phyloP scores from a whole-genome alignment of 2,888 invertebrate genomes.

The Tipula unca region DNA sequence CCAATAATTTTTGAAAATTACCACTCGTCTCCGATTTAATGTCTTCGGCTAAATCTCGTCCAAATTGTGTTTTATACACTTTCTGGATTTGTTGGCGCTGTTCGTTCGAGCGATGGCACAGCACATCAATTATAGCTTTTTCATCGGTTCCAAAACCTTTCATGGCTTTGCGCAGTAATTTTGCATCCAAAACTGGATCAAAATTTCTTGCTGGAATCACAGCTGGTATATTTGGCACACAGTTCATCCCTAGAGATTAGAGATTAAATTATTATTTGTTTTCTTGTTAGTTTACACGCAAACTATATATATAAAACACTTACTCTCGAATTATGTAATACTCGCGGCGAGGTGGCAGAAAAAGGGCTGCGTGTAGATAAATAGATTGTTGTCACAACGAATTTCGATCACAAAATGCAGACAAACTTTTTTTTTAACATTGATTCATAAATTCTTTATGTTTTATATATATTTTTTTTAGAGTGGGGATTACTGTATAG shows the following conservation, averaged over 20 bases:
- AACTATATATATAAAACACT: not conserved
- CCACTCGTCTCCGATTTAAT: slow-evolving; percentile 84
- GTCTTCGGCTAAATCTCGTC: slow-evolving; percentile 67
- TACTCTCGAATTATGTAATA: not conserved
- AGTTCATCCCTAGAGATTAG: not conserved
- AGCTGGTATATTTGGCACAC: slow-evolving; percentile 47
- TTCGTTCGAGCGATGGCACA: slow-evolving; percentile 71
- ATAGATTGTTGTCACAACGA: not conserved
- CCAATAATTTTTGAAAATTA: slow-evolving; percentile 72
- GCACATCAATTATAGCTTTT: slow-evolving; percentile 74
- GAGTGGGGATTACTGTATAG: not conserved
- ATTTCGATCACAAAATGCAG: not conserved
- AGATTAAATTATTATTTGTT: not conserved
- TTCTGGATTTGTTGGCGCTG: slow-evolving; percentile 55
- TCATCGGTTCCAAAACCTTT: slow-evolving; percentile 87
- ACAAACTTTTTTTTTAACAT: not conserved
- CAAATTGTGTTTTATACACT: slow-evolving; percentile 35
- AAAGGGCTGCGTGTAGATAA: not conserved
- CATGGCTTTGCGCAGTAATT: slow-evolving; percentile 78
- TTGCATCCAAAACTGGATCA: slow-evolving; percentile 72
- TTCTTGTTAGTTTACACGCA: not conserved
- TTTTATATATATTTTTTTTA: not conserved
- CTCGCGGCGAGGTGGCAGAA: not conserved
- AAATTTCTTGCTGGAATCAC: slow-evolving; percentile 66
- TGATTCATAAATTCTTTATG: not conserved